Evolutionary conservation across 2,113 vertebrate species (phyloP), one percentile per base, ranked within the genome.

Genomic region (Dinomys branickii): DNA sequence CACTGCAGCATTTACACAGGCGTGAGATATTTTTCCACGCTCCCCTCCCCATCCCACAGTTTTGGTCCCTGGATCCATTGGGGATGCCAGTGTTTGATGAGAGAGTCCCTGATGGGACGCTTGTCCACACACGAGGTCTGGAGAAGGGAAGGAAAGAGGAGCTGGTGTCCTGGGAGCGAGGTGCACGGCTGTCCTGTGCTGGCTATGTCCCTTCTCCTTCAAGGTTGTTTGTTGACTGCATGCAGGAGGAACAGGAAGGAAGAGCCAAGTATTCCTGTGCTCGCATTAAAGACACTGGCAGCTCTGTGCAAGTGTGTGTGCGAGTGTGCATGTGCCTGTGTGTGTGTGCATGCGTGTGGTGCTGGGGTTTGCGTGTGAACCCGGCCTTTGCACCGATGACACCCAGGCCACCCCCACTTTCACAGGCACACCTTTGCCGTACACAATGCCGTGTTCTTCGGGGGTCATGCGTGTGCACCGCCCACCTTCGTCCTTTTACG

Each of bases 131-230:
- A 19, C n/a, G 6, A 73, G 28, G 26, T 89, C 35, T 84, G 54
- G 61, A 35, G 4, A 5, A 33, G 87, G 58, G 91, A 33, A 2
- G 67, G n/a, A 87, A 35, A 7, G 26, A 17, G 35, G 86, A 50
- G 30, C 14, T 65, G 93, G 47, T 9, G 24, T 28, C 59, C 59
- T 0, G 10, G 8, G 59, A 10, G 26, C 59, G 26, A 80, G 59
- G 38, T 35, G 9, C 41, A 5, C 0, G 5, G 7, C 3, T 17
- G 41, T 59, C 30, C n/a, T 33, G 5, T 28, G n/a, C 80, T 30
- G 38, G 81, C 50, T 56, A 47, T n/a, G 61, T 63, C 22, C 73
- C n/a, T 22, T 59, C 75, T 50, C 61, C 77, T 81, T 65, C 38
- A 78, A 63, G 61, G 33, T 35, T 6, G 58, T 35, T 33, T 87